Evolutionary conservation across 2,888 invertebrate species (phyloP).

Genomic region (Lymantria dispar): DNA sequence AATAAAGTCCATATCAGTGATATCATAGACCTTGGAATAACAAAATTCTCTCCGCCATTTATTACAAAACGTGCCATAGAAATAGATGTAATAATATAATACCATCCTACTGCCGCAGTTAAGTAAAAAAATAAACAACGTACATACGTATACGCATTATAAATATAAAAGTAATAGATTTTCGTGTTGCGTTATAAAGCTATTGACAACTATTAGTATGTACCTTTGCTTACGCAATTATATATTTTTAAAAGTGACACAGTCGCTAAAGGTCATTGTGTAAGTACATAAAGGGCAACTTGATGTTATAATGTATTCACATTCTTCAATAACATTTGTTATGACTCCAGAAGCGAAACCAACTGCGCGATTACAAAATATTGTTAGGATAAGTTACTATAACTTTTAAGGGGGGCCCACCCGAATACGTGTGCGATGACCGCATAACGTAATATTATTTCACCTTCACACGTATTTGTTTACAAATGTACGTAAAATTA

Average conservation of each 20-base stretch:
- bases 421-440: slow-evolving; percentile 68
- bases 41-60: too few species aligned
- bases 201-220: background rate
- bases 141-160: background rate
- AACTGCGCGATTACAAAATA: slow-evolving; percentile 48
- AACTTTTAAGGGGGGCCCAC: slow-evolving; percentile 26
- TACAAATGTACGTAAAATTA: slow-evolving; percentile 33
- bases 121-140: background rate
- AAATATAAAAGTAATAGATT: background rate
- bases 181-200: background rate
- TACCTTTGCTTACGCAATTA: slow-evolving; percentile 4
- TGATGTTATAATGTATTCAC: background rate
- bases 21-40: too few species aligned
- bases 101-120: too few species aligned
- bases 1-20: too few species aligned
- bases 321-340: slow-evolving; percentile 9
- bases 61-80: too few species aligned
- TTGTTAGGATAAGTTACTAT: slow-evolving; percentile 25
- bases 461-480: slow-evolving; percentile 55
- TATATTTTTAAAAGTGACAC: slow-evolving; percentile 25
- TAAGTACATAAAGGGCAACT: slow-evolving; percentile 9
- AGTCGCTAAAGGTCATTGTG: slow-evolving; percentile 16
- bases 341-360: background rate
- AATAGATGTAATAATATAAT: too few species aligned
- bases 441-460: slow-evolving; percentile 53